Evolutionary conservation across 2,797 vertebrate species (phyloP).

Genomic region (Microctenopoma stevenorrisi): DNA sequence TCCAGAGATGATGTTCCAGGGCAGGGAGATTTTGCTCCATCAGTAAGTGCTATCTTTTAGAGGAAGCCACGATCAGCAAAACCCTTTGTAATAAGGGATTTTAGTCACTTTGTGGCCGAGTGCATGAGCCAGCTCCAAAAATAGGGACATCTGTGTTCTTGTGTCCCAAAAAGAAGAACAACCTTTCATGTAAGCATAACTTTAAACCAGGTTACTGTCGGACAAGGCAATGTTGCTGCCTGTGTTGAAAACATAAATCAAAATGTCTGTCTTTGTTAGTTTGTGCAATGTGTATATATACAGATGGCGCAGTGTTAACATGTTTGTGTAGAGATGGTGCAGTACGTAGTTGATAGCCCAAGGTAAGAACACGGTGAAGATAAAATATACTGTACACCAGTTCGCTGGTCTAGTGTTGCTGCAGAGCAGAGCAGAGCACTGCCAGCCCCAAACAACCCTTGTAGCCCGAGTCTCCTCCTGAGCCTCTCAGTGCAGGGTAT

Average conservation of each 20-base stretch:
- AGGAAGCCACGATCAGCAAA: constrained; percentile 16
- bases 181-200: neutral
- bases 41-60: constrained; percentile 1
- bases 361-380: neutral
- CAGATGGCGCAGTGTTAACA: neutral
- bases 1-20: neutral
- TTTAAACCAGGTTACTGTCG: neutral
- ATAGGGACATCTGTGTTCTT: constrained; percentile 24
- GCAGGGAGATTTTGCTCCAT: constrained; percentile 1
- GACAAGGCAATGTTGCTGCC: neutral
- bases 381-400: neutral
- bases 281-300: neutral
- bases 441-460: neutral
- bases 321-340: neutral
- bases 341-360: neutral
- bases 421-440: neutral
- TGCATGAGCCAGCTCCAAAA: constrained; percentile 39
- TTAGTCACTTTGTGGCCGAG: constrained; percentile 13
- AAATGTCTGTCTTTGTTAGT: too few species aligned
- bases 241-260: too few species aligned
- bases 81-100: constrained; percentile 15
- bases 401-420: neutral
- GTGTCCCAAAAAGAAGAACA: neutral
- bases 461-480: neutral
- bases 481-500: neutral